These are phyloP conservation scores for Yponomeuta malinellus DNA, from an alignment of 2,888 invertebrate species.

Conservation along the genomic window DNA sequence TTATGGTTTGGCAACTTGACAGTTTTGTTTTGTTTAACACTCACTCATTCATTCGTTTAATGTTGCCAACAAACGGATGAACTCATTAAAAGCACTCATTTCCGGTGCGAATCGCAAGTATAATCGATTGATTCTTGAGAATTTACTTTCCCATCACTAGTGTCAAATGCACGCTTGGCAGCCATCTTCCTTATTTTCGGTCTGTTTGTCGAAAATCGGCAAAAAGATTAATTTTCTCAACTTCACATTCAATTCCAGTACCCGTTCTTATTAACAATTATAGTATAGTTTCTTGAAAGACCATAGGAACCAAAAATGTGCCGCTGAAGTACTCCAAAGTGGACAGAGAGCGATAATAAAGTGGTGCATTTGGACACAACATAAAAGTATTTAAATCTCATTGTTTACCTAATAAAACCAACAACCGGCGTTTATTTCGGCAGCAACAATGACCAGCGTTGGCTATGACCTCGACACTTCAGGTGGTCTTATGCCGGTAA, in stretches of 20 bases:
- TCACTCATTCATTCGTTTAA: no score
- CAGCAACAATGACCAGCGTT: constrained; percentile 58
- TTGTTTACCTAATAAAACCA: neutral
- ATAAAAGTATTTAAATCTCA: neutral
- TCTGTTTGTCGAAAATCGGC: constrained; percentile 21
- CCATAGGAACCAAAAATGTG: neutral
- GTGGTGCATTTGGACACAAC: constrained; percentile 4
- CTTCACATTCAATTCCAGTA: neutral
- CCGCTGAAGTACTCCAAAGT: neutral
- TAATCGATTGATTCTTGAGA: constrained; percentile 2
- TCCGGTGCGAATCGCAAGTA: neutral
- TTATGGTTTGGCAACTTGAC: neutral
- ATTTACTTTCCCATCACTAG: constrained; percentile 14
- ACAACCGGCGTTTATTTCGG: neutral
- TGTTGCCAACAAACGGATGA: no score
- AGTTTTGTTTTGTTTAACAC: neutral
- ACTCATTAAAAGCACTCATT: no score
- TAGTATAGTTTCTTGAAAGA: neutral
- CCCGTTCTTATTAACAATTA: neutral
- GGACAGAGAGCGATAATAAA: neutral
- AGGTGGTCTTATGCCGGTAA: constrained; percentile 91
- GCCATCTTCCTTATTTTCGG: constrained; percentile 25
- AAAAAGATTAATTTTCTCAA: constrained; percentile 11
- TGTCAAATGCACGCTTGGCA: constrained; percentile 25
- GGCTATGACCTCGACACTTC: constrained; percentile 87